These are phyloP conservation scores for Dendrocincla tyrannina DNA, from an alignment of 2,797 vertebrate species.

Conservation along the genomic window DNA sequence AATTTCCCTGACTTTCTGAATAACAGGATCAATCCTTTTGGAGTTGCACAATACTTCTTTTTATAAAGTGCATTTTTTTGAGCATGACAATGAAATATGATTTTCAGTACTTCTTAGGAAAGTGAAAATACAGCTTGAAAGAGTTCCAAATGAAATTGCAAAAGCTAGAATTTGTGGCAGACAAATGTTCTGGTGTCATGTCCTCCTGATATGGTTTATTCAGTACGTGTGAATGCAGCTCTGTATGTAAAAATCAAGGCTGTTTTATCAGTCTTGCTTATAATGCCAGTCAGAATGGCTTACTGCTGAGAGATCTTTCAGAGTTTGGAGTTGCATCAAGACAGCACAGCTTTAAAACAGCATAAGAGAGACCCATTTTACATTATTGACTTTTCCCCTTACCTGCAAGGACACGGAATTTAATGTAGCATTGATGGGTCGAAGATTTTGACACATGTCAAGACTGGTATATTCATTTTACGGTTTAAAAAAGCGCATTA, in stretches of 20 bases:
- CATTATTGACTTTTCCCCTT: conserved; percentile 30
- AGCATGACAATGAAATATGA: conserved; percentile 56
- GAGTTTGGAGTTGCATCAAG: neutral
- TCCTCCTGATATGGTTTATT: conserved; percentile 49
- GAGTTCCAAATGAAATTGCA: conserved; percentile 40
- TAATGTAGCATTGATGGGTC: conserved; percentile 27
- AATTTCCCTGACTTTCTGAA: neutral
- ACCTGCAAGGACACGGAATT: conserved; percentile 35
- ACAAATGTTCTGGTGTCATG: conserved; percentile 41
- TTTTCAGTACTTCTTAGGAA: conserved; percentile 45
- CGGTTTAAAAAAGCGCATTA: neutral
- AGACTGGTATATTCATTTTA: conserved; percentile 30
- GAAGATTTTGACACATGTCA: conserved; percentile 44
- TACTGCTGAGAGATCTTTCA: neutral
- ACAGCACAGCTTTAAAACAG: neutral
- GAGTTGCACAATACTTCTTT: neutral
- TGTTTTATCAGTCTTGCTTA: conserved; percentile 50
- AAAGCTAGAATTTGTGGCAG: conserved; percentile 39
- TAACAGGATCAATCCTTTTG: neutral
- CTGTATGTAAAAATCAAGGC: conserved; percentile 47
- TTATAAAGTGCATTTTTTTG: conserved; percentile 18
- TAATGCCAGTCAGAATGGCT: conserved; percentile 27
- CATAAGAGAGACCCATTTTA: neutral
- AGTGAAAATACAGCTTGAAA: conserved; percentile 49
- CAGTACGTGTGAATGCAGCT: conserved; percentile 15